These are phyloP conservation scores for Anthonomus grandis DNA, from an alignment of 1,140 invertebrate species.

Conservation along the genomic window DNA sequence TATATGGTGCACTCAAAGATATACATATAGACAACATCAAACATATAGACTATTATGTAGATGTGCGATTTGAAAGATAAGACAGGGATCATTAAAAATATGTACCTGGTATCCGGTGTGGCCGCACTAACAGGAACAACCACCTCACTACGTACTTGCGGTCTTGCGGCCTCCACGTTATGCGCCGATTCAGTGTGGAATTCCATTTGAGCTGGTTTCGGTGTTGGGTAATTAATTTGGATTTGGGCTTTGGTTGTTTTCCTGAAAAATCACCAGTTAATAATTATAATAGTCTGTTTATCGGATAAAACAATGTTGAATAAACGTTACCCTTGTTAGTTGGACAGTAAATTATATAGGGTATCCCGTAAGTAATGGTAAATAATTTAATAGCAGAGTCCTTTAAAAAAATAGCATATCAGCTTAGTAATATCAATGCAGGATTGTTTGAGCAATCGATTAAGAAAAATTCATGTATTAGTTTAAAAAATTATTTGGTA, in stretches of 20 bases:
- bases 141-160: slow-evolving; percentile 56
- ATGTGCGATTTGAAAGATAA: not conserved
- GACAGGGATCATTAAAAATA: not conserved
- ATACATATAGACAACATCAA: too few species aligned
- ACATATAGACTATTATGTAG: too few species aligned
- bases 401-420: not conserved
- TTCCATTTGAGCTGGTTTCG: slow-evolving; percentile 51
- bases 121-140: slow-evolving; percentile 53
- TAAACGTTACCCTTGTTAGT: too few species aligned
- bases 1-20: too few species aligned
- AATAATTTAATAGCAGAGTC: not conserved
- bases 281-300: too few species aligned
- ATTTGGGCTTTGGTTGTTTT: slow-evolving; percentile 65
- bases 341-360: too few species aligned
- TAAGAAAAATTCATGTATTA: too few species aligned
- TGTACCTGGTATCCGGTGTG: slow-evolving; percentile 39
- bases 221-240: slow-evolving; percentile 53
- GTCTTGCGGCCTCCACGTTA: slow-evolving; percentile 53
- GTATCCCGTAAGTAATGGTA: too few species aligned
- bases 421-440: too few species aligned
- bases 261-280: slow-evolving; percentile 25
- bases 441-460: too few species aligned
- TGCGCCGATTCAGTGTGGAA: slow-evolving; percentile 61
- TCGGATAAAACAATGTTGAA: too few species aligned
- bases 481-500: too few species aligned